These are phyloP conservation scores for Bruchidius siliquastri DNA, from an alignment of 2,888 invertebrate species.

Conservation along the genomic window DNA sequence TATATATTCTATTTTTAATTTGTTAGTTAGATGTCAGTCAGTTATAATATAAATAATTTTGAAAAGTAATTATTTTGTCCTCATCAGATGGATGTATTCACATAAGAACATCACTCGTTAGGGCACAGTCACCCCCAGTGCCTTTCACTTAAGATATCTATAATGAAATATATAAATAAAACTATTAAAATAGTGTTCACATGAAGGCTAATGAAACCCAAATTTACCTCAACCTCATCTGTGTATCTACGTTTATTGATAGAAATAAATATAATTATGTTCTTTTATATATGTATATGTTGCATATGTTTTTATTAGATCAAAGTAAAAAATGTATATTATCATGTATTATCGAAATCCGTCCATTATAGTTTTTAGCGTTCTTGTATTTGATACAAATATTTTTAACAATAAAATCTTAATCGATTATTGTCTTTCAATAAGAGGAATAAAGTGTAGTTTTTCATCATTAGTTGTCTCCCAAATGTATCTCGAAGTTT, in stretches of 20 bases:
- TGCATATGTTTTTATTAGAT: constrained; percentile 3
- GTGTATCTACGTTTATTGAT: not conserved
- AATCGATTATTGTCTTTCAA: not conserved
- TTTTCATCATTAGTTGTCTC: too few species aligned
- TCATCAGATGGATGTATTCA: not conserved
- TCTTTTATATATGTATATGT: not conserved
- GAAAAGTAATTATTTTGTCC: not conserved
- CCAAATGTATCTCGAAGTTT: too few species aligned
- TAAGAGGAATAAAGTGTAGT: too few species aligned
- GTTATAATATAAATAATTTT: too few species aligned
- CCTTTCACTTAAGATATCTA: not conserved
- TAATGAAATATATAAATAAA: not conserved
- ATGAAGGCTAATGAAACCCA: not conserved
- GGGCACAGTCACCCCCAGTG: not conserved
- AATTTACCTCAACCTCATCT: not conserved
- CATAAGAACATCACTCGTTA: too few species aligned
- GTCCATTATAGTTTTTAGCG: constrained; percentile 18
- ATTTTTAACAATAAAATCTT: not conserved
- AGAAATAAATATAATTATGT: not conserved
- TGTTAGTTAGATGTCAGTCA: not conserved
- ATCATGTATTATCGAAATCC: constrained; percentile 24
- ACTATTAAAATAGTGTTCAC: not conserved
- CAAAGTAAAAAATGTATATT: constrained; percentile 4
- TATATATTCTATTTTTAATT: too few species aligned
- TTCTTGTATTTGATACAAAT: not conserved